Conservation (phyloP, 2,888 invertebrate species). For the Caenorhabditis parvicauda region DNA sequence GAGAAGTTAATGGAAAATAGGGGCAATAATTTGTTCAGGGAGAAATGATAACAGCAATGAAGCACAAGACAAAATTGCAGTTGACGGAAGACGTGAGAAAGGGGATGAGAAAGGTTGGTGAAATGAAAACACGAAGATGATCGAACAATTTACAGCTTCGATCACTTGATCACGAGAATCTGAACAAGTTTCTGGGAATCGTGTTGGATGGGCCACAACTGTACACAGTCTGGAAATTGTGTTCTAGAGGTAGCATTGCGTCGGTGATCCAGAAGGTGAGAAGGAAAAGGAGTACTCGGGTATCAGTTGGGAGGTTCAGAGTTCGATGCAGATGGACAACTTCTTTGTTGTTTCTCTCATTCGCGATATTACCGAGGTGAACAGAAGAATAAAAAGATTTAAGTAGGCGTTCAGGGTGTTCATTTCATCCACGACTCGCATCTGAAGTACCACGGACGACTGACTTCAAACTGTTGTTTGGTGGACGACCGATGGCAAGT, state of each 20-base stretch:
- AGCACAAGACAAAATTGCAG: constrained; percentile 13
- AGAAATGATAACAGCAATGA: constrained; percentile 27
- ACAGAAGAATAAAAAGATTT: background rate
- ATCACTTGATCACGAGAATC: constrained; percentile 44
- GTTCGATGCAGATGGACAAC: constrained; percentile 44
- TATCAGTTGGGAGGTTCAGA: too few species aligned
- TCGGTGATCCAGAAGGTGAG: constrained; percentile 21
- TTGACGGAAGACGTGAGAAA: constrained; percentile 11
- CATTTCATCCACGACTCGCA: constrained; percentile 10
- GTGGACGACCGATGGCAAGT: constrained; percentile 46
- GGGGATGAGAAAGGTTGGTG: constrained; percentile 21
- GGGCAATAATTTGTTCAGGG: constrained; percentile 6
- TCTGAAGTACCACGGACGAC: constrained; percentile 15
- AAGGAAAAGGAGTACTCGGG: background rate
- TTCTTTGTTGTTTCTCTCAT: constrained; percentile 57
- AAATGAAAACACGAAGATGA: too few species aligned
- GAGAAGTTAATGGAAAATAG: constrained; percentile 3
- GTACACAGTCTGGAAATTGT: constrained; percentile 52
- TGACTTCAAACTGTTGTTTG: constrained; percentile 27
- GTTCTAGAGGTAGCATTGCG: constrained; percentile 40
- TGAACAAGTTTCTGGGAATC: constrained; percentile 55
- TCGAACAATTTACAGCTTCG: constrained; percentile 48
- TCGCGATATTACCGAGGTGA: constrained; percentile 47
- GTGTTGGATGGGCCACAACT: constrained; percentile 45
- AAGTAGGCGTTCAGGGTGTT: constrained; percentile 7